phyloP scores from a whole-genome alignment of 2,113 vertebrate genomes.

The Saimiri boliviensis region DNA sequence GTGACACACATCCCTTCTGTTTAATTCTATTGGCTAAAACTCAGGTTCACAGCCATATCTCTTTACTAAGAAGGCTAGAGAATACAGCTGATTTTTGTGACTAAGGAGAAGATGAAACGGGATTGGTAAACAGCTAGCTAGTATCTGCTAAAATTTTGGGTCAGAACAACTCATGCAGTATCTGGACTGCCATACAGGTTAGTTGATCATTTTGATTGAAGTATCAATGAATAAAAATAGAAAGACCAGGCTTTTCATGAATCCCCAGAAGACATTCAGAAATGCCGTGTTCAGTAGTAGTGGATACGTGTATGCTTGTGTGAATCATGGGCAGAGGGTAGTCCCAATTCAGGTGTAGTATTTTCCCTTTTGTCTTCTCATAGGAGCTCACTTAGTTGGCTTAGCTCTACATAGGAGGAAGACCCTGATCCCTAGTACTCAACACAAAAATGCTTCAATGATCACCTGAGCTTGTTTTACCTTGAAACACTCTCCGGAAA shows the following conservation, averaged over 20 bases:
- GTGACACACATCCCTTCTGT: not conserved
- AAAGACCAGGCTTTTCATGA: not conserved
- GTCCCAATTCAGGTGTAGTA: not conserved
- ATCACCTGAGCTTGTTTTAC: not conserved
- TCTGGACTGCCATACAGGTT: not conserved
- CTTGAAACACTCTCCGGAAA: not conserved
- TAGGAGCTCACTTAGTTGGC: not conserved
- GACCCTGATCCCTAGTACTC: not conserved
- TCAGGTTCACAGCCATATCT: not conserved
- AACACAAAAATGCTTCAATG: not conserved
- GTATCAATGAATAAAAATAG: not conserved
- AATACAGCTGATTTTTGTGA: not conserved
- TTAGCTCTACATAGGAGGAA: not conserved
- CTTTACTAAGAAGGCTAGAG: not conserved
- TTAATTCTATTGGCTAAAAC: not conserved
- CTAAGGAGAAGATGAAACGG: not conserved
- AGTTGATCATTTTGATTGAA: not conserved
- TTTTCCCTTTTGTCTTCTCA: not conserved
- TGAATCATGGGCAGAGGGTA: not conserved
- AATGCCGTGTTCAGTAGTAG: not conserved
- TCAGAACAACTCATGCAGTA: not conserved
- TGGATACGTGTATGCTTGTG: not conserved
- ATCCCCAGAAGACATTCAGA: slow-evolving; percentile 2
- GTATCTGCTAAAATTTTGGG: not conserved
- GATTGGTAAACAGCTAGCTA: not conserved